Evolutionary conservation across 2,797 vertebrate species (phyloP), one percentile per base, ranked within the genome.

Genomic region (Lates japonicus): DNA sequence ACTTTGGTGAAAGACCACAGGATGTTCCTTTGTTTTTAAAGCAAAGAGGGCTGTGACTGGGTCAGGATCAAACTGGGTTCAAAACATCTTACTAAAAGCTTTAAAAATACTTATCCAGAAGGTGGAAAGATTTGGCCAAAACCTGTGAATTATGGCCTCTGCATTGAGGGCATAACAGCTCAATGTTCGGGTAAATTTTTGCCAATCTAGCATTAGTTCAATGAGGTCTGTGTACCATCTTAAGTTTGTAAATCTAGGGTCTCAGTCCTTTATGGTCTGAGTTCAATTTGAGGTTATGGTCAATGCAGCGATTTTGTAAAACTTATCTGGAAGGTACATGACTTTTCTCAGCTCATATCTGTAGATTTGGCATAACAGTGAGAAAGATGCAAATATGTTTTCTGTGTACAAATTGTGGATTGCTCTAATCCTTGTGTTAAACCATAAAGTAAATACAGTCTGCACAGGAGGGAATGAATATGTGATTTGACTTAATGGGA

Each of bases 11-110:
- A 31, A 14, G 25, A 48, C n/a, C 31, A 41, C 16, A 8, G 22
- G 65, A 64, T 48, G n/a, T n/a, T 75, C 44, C 17, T 42, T 22
- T 67, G 62, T 57, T 49, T 37, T 54, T 41, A 75, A 57, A 33
- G 55, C 16, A 72, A 69, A 31, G 42, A 54, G 58, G 48, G 8
- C 61, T n/a, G n/a, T n/a, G n/a, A 46, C 33, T 33, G 22, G 49
- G 4, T 54, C 52, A 37, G 70, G 75, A 52, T 75, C 58, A 37
- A 52, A 70, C 14, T 33, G 46, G 37, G 64, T 81, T 70, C 60
- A 52, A 70, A 72, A 73, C 62, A 67, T 62, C 54, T 67, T 65
- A 66, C 64, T 48, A 64, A 77, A 65, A 64, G 59, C 46, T 63
- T 78, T 67, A 64, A 73, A 75, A 60, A 51, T 52, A 20, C 37